Percentiles rank a stretch among this genome's conserved stretches.
Evolutionary conservation across 2,797 vertebrate genomes (phyloP).

Genomic region (Meriones psammophilus): DNA sequence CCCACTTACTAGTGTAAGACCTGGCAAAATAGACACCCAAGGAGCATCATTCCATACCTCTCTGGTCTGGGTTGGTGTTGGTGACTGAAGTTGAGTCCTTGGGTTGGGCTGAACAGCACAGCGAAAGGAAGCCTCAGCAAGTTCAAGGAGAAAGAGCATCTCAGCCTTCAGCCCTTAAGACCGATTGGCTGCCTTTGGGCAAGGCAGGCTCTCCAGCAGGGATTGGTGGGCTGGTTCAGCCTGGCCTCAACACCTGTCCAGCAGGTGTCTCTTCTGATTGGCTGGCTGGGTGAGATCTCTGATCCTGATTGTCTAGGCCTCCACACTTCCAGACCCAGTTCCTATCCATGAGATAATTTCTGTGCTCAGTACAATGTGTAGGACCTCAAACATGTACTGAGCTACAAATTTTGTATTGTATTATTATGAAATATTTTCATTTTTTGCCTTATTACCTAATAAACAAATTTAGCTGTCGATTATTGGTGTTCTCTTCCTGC

Average conservation of each 20-base stretch:
- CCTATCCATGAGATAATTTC: too few species aligned
- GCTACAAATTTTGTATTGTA: neutral
- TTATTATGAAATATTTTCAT: neutral
- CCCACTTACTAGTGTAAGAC: neutral
- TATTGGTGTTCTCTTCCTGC: neutral
- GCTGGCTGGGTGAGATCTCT: neutral
- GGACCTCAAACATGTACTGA: too few species aligned
- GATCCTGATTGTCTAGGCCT: fast-evolving
- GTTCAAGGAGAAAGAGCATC: fast-evolving
- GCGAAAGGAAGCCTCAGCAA: neutral
- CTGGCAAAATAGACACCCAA: neutral
- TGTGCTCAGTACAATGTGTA: neutral
- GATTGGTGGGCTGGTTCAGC: neutral
- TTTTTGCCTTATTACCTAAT: neutral
- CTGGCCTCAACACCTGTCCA: fast-evolving
- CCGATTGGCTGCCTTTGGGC: neutral
- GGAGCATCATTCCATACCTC: conserved; percentile 24
- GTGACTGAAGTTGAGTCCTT: neutral
- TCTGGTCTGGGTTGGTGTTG: neutral
- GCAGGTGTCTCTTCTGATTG: conserved; percentile 19
- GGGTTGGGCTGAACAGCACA: neutral
- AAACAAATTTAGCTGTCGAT: neutral
- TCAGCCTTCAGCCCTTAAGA: neutral
- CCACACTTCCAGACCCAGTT: too few species aligned
- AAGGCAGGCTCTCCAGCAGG: fast-evolving